phyloP scores from a whole-genome alignment of 2,888 invertebrate genomes.

The Drosophila paramelanica region DNA sequence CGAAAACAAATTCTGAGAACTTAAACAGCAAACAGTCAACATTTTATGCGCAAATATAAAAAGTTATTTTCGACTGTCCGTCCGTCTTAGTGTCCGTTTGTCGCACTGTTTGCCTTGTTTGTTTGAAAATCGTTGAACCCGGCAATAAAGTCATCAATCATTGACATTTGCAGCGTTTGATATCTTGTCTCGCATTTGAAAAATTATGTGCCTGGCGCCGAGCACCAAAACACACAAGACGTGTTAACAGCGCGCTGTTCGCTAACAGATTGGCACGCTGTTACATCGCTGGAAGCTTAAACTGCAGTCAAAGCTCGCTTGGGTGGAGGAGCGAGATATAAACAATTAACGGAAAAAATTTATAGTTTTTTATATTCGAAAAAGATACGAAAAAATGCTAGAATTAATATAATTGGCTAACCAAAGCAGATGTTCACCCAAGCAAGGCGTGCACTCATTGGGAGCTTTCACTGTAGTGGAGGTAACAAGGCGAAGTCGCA shows the following conservation, averaged over 20 bases:
- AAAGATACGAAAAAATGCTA: too few species aligned
- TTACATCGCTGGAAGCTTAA: slow-evolving; percentile 7
- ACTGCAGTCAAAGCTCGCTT: not conserved
- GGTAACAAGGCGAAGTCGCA: slow-evolving; percentile 11
- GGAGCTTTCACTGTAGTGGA: not conserved
- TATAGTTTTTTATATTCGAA: too few species aligned
- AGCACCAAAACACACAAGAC: slow-evolving; percentile 17
- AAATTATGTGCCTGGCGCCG: slow-evolving; percentile 74
- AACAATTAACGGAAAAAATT: too few species aligned
- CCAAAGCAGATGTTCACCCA: not conserved
- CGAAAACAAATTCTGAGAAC: slow-evolving; percentile 66
- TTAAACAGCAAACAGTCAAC: slow-evolving; percentile 66
- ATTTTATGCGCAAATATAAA: slow-evolving; percentile 74
- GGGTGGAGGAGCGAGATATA: too few species aligned
- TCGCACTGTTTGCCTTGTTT: slow-evolving; percentile 60
- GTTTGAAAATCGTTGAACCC: slow-evolving; percentile 79
- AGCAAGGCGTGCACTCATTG: not conserved
- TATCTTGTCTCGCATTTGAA: slow-evolving; percentile 56
- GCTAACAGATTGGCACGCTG: slow-evolving; percentile 15
- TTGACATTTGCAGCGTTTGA: slow-evolving; percentile 77
- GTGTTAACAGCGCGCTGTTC: slow-evolving; percentile 29
- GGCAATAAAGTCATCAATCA: slow-evolving; percentile 82
- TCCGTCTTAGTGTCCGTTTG: slow-evolving; percentile 22
- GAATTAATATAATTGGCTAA: too few species aligned
- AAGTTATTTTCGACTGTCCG: slow-evolving; percentile 64